Conservation (phyloP, 2,113 vertebrate species). For the Cyanoderma ruficeps region DNA sequence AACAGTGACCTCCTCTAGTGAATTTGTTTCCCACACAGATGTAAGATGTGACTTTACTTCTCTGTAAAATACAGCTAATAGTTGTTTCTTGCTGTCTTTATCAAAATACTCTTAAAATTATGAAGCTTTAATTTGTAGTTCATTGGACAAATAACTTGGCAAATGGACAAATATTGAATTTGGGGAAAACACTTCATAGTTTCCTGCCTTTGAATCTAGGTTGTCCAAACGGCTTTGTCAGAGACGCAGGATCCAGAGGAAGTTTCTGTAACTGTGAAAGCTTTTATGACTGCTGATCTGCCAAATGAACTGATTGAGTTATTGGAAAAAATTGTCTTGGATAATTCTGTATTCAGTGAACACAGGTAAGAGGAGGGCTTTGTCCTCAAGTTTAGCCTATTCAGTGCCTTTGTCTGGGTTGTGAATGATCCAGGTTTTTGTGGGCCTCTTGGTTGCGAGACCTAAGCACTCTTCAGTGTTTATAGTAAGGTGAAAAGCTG, state of each 20-base stretch:
- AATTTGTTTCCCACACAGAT: neutral
- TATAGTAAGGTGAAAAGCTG: neutral
- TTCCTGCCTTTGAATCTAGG: conserved; percentile 72
- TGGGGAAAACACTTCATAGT: neutral
- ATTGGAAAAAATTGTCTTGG: conserved; percentile 91
- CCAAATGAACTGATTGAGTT: conserved; percentile 91
- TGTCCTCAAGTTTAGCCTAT: neutral
- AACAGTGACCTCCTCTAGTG: neutral
- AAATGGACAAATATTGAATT: neutral
- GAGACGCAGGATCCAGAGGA: conserved; percentile 94
- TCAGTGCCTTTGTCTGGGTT: neutral
- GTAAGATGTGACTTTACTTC: neutral
- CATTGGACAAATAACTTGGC: neutral
- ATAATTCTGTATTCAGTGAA: conserved; percentile 91
- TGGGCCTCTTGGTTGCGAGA: neutral
- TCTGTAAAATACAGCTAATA: neutral
- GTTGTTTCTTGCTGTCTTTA: neutral
- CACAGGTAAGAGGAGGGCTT: conserved; percentile 78
- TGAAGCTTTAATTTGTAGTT: neutral
- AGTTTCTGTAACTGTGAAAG: conserved; percentile 90
- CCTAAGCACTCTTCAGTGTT: neutral
- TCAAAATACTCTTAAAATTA: neutral
- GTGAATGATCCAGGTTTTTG: neutral
- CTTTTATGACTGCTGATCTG: conserved; percentile 92
- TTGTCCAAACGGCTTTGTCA: conserved; percentile 91